A percentile compares a stretch with the other conserved stretches of the same genome.
phyloP scores from a whole-genome alignment of 2,797 vertebrate genomes.

The Tarsius wallacei region DNA sequence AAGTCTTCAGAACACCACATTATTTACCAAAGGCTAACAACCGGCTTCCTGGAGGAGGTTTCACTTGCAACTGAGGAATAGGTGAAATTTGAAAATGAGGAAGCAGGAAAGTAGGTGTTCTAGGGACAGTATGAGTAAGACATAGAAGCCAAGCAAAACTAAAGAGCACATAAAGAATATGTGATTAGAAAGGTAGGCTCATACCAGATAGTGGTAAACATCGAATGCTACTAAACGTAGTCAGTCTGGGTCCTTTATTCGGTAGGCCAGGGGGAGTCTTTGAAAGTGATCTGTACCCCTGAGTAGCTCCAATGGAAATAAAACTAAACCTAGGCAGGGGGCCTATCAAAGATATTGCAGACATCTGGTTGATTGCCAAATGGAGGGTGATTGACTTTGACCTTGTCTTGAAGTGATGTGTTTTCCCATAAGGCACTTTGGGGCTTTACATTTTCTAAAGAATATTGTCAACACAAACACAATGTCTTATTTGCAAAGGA shows the following conservation, averaged over 20 bases:
- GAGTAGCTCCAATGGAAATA: neutral
- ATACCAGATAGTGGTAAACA: neutral
- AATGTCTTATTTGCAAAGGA: constrained; percentile 57
- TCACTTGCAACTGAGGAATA: neutral
- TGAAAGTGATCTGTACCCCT: neutral
- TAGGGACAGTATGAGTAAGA: neutral
- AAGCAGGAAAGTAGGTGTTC: neutral
- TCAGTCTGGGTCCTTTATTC: neutral
- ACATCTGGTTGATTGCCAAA: neutral
- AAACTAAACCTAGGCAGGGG: neutral
- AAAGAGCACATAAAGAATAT: neutral
- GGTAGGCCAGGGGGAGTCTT: neutral
- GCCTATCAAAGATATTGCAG: neutral
- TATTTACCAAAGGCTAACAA: neutral
- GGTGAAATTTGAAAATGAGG: neutral
- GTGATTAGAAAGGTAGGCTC: neutral
- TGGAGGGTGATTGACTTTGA: neutral
- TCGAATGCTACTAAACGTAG: neutral
- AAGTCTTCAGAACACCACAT: neutral
- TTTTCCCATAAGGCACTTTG: constrained; percentile 32
- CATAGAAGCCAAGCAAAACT: neutral
- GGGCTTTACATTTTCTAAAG: constrained; percentile 18
- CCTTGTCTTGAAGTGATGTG: neutral
- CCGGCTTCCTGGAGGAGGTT: neutral
- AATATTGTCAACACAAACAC: neutral